Conservation (phyloP, 2,888 invertebrate species). For the Acrobasis consociella region DNA sequence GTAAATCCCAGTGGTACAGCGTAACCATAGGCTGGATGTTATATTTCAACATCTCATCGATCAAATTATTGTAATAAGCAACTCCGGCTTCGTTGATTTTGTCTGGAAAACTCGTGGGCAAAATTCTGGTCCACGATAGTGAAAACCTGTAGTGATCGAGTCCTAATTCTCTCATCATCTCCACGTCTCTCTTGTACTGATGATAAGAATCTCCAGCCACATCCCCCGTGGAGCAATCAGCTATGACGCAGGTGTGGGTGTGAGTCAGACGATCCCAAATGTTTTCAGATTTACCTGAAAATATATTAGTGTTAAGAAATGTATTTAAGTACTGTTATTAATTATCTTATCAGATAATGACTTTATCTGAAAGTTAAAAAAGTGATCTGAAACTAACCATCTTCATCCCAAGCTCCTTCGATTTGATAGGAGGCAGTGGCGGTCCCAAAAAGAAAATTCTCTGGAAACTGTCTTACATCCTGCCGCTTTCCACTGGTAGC, state of each 20-base stretch:
- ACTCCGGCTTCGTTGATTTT: constrained; percentile 68
- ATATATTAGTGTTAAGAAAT: not conserved
- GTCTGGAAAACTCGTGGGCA: constrained; percentile 76
- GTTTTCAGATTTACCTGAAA: constrained; percentile 70
- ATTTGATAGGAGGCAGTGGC: constrained; percentile 38
- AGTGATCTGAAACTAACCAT: constrained; percentile 30
- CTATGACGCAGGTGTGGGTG: not conserved
- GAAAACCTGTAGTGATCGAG: constrained; percentile 75
- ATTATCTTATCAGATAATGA: no score
- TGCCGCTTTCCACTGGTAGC: not conserved
- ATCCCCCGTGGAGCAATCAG: constrained; percentile 66
- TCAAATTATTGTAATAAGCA: constrained; percentile 52
- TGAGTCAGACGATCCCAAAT: constrained; percentile 82
- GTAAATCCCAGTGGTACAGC: constrained; percentile 71
- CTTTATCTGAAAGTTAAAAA: no score
- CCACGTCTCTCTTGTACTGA: constrained; percentile 74
- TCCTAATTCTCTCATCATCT: constrained; percentile 55
- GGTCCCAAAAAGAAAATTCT: constrained; percentile 34
- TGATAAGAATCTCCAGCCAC: constrained; percentile 80
- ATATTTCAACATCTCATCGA: constrained; percentile 54
- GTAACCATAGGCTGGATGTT: constrained; percentile 81
- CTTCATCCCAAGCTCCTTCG: constrained; percentile 39
- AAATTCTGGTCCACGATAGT: constrained; percentile 82
- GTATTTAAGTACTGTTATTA: no score
- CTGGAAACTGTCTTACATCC: constrained; percentile 35